A percentile compares a stretch with the other conserved stretches of the same genome.
phyloP scores from a whole-genome alignment of 2,888 invertebrate species.

The Spisula subtruncata region DNA sequence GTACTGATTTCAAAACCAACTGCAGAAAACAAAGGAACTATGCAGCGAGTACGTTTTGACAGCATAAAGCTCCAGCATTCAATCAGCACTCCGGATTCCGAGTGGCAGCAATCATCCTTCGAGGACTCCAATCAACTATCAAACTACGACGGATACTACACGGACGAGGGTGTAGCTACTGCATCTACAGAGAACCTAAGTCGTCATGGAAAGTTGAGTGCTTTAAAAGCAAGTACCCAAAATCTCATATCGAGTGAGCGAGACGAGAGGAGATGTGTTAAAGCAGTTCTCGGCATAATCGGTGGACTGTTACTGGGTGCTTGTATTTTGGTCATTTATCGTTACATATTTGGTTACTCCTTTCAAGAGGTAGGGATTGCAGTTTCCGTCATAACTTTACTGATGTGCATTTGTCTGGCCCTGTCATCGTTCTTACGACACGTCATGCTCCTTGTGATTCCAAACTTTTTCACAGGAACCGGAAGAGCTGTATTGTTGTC shows the following conservation, averaged over 20 bases:
- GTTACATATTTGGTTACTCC: slow-evolving; percentile 68
- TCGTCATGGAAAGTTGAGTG: slow-evolving; percentile 31
- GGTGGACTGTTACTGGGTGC: slow-evolving; percentile 64
- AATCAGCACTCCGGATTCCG: slow-evolving; percentile 60
- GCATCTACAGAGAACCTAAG: slow-evolving; percentile 42
- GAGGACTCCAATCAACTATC: slow-evolving; percentile 46
- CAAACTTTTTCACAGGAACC: slow-evolving; percentile 72
- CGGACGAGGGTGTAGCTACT: neutral
- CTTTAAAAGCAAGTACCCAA: slow-evolving; percentile 48
- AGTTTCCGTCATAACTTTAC: slow-evolving; percentile 52
- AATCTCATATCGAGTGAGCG: slow-evolving; percentile 50
- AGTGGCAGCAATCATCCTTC: slow-evolving; percentile 63
- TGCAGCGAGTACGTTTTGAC: slow-evolving; percentile 45
- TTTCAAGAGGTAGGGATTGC: slow-evolving; percentile 60
- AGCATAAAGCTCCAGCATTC: slow-evolving; percentile 55
- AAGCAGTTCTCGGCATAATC: slow-evolving; percentile 60
- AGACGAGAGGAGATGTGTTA: slow-evolving; percentile 50
- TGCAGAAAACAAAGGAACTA: neutral
- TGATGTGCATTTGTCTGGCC: slow-evolving; percentile 65
- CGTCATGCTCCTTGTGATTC: slow-evolving; percentile 69
- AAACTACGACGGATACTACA: slow-evolving; percentile 14
- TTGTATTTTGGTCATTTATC: slow-evolving; percentile 61
- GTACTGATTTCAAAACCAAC: slow-evolving; percentile 25
- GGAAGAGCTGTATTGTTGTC: slow-evolving; percentile 71
- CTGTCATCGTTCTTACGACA: slow-evolving; percentile 70